Conservation (phyloP, 2,888 invertebrate species). For the Drosophila fulvimacula region DNA sequence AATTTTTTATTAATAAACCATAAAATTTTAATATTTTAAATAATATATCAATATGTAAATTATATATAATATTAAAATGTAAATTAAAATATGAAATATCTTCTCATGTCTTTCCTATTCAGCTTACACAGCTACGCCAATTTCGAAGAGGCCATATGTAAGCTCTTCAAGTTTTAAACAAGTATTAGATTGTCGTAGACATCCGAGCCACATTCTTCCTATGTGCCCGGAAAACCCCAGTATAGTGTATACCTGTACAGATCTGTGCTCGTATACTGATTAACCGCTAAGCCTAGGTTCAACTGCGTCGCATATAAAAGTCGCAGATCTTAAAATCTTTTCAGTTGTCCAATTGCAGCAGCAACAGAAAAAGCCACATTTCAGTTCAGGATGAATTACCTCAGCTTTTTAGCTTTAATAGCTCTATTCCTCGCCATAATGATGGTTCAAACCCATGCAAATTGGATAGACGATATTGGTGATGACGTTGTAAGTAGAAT, state of each 20-base stretch:
- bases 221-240: not conserved
- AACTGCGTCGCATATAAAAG: conserved; percentile 7
- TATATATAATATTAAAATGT: too few species aligned
- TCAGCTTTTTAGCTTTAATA: not conserved
- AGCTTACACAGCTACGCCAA: too few species aligned
- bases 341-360: not conserved
- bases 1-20: too few species aligned
- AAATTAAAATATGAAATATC: not conserved
- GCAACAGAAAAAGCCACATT: not conserved
- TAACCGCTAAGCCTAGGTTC: not conserved
- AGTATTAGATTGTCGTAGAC: not conserved
- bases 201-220: not conserved
- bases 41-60: too few species aligned
- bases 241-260: not conserved
- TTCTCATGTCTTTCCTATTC: not conserved
- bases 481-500: conserved; percentile 8
- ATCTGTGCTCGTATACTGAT: not conserved
- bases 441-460: not conserved
- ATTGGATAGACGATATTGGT: conserved; percentile 2
- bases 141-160: too few species aligned
- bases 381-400: conserved; percentile 1
- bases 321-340: not conserved
- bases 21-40: too few species aligned
- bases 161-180: not conserved
- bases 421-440: conserved; percentile 2